phyloP scores from a whole-genome alignment of 92 coral and sea anemone species.

The Anthopleura xanthogrammica region DNA sequence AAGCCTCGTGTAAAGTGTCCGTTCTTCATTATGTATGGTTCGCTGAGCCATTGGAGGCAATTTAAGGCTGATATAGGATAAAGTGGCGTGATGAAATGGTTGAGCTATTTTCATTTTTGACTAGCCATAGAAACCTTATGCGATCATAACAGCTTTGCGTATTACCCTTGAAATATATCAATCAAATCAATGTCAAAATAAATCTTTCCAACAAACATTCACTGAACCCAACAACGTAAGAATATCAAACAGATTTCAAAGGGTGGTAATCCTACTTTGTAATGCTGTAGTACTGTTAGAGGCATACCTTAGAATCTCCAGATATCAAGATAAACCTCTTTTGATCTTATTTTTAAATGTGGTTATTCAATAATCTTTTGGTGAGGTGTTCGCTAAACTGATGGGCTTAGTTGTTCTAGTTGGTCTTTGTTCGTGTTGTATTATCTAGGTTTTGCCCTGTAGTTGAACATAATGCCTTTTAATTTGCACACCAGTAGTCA shows the following conservation, averaged over 20 bases:
- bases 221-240: neutral
- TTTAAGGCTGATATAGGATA: neutral
- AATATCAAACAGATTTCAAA: neutral
- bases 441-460: neutral
- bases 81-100: conserved; percentile 5
- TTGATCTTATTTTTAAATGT: neutral
- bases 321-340: neutral
- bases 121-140: neutral
- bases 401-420: neutral
- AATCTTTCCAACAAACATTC: neutral
- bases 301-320: neutral
- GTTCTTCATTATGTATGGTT: neutral
- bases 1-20: no score
- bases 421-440: neutral
- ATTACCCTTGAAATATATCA: neutral
- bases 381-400: neutral
- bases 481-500: neutral
- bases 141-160: neutral
- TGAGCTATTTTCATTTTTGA: neutral
- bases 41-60: neutral
- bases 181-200: neutral
- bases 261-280: neutral
- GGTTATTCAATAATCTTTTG: conserved; percentile 4
- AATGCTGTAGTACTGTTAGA: neutral
- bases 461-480: neutral